Evolutionary conservation across 2,797 vertebrate species (phyloP), one percentile per base, ranked within the genome.

Genomic region (Gila robusta): DNA sequence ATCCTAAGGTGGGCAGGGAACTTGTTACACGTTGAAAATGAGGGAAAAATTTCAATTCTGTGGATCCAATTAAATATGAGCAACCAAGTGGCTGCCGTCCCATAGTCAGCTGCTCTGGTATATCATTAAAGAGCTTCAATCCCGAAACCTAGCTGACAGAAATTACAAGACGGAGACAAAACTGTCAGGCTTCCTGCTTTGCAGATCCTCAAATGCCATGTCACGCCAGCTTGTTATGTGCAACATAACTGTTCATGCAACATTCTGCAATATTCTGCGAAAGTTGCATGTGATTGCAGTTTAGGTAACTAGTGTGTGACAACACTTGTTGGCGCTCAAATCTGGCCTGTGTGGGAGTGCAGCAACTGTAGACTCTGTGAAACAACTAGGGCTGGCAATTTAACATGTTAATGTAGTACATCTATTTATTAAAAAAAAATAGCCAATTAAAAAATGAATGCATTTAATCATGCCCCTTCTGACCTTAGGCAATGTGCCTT

Each of bases 51-150:
- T 77, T 84, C 82, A 77, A 85, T 85, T 64, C 66, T 79, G 49
- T 47, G 83, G 83, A 79, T 79, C 83, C 49, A 85, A 85, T 85
- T 85, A 85, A 85, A 85, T 79, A 70, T 71, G 77, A 85, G 64
- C 76, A 79, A 56, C 49, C 66, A 10, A 56, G 66, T 85, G 76
- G 39, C 76, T 71, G 83, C 39, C 52, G 9, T 79, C 19, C 66
- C 28, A 79, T 70, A 71, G 66, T 70, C 83, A 78, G 62, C 74
- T 78, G 47, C 83, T 59, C 74, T 79, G 83, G 66, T 79, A 78
- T 79, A 62, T 79, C 76, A 79, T 85, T 85, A 85, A 84, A 71
- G 26, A 44, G 39, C 66, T 52, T 77, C 47, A 77, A 70, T 79
- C n/a, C 64, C 4, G 64, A 71, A 85, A 79, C 66, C 41, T 44